Conservation (phyloP, 2,797 vertebrate genomes). For the Lacerta agilis region DNA sequence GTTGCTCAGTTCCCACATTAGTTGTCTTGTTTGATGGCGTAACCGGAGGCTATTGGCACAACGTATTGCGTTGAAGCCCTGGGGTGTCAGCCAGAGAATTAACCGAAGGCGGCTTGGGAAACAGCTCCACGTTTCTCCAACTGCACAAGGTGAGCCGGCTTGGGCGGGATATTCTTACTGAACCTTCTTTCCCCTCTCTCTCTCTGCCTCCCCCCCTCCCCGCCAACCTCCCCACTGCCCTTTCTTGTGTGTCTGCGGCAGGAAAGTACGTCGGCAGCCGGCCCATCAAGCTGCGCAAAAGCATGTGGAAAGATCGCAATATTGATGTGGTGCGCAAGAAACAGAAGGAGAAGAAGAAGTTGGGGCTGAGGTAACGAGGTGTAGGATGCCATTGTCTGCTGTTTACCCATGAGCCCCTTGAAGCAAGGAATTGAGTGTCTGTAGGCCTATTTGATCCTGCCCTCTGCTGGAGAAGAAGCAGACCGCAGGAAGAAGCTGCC, state of each 20-base stretch:
- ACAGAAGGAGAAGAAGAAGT: constrained; percentile 92
- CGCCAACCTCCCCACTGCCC: background rate
- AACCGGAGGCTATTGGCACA: background rate
- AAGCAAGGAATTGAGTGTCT: constrained; percentile 17
- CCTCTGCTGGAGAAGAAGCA: background rate
- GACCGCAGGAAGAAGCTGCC: background rate
- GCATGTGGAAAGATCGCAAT: constrained; percentile 93
- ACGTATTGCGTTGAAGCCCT: background rate
- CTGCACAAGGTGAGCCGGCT: background rate
- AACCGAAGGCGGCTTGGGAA: background rate
- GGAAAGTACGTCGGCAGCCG: constrained; percentile 93
- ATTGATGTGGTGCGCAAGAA: constrained; percentile 93
- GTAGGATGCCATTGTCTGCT: background rate
- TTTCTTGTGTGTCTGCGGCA: constrained; percentile 47
- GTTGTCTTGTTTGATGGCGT: background rate
- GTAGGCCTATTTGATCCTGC: background rate
- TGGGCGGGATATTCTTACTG: too few relatives aligned
- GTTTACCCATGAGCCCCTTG: constrained; percentile 13
- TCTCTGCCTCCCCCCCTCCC: background rate
- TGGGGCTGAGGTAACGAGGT: constrained; percentile 85
- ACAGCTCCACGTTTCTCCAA: background rate
- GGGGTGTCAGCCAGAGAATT: background rate
- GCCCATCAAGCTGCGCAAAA: constrained; percentile 93
- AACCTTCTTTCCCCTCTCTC: too few relatives aligned
- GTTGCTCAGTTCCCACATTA: background rate